Base-by-base conservation (phyloP, 2,888 invertebrate genomes). In the Spisula subtruncata region DNA sequence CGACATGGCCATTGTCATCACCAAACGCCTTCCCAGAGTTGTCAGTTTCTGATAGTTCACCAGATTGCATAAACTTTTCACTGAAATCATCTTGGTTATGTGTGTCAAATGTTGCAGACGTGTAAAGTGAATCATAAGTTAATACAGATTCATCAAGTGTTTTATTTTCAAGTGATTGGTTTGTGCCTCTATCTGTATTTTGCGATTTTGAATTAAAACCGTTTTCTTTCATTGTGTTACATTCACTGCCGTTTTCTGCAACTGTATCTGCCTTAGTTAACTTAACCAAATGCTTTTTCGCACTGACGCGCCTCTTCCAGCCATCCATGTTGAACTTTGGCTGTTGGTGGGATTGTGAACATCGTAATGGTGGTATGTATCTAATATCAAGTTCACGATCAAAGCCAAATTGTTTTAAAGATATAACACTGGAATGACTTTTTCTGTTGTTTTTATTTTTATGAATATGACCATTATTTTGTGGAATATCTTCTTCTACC, bases 351-450 rank as follows among this genome's bases (percentile, higher is more conserved):
- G 35, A 32, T 18, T 29, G 32, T 16, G 75, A 75, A 75, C 75
- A 75, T 16, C 32, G 32, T 75, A 75, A 75, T 25, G 75, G 75
- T 14, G 75, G 75, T 29, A 75, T 16, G 32, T 75, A 75, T 29
- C 32, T 75, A 32, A 75, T 35, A 18, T 25, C 25, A 35, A 75
- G 10, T 75, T 75, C 75, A 35, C 35, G 32, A 32, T 75, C 75
- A 35, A 75, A 75, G 35, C 75, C 75, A 32, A 35, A 75, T 75
- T 75, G 32, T 35, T 75, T 75, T 20, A 75, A 35, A 0, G 75
- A 75, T 35, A 75, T 5, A 18, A 5, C 8, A 8, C 4, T 75
- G 14, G 75, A 32, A n/a, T 66, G n/a, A 25, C 60, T 25, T 25
- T 66, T 66, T 66, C 25, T 66, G 12, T 25, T 66, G n/a, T 25